Base-by-base conservation (phyloP, 53 echinoderm and acorn worm genomes). In the Apostichopus leukothele region DNA sequence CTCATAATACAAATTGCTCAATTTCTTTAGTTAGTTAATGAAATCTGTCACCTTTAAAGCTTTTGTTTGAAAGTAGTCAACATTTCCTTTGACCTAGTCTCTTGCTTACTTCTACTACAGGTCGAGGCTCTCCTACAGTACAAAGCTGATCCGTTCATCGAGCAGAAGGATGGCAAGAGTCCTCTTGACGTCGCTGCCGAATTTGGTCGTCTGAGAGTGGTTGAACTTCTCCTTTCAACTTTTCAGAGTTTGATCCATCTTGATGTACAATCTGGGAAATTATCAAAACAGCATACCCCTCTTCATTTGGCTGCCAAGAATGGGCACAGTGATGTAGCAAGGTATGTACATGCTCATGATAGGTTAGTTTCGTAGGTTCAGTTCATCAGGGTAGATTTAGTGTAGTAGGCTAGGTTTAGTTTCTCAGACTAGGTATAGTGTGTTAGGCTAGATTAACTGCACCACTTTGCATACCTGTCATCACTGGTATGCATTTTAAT, bases 261-360 rank as follows among this genome's bases (percentile, higher is more conserved):
- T 60, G 95, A 90, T 3, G 83, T 54, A 71, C 90, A 89, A 0
- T 90, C 94, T 5, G 83, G 88, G 39, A 96, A 91, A 1, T 86
- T 92, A 19, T 89, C 93, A 54, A 95, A 90, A 84, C 88, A 94
- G 88, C 95, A 98, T 78, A 96, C 98, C 1, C 98, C 98, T 8
- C 89, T 98, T 1, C 98, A 98, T 86, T 89, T 96, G 54, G 98
- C 98, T 55, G 98, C 98, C 21, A 98, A 98, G 92, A 98, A 98
- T 89, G 98, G 98, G 8, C 98, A 98, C 74, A 92, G 92, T 80
- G 98, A 98, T 86, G 94, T 98, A 23, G 93, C 94, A 26, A 96
- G 92, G 98, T 97, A 92, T 85, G 84, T 66, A 60, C 57, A 71
- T 16, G 4, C 71, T 71, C 18, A 16, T 71, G 71, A 71, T 21